phyloP scores from a whole-genome alignment of 2,113 vertebrate species.

The Lonchura striata region DNA sequence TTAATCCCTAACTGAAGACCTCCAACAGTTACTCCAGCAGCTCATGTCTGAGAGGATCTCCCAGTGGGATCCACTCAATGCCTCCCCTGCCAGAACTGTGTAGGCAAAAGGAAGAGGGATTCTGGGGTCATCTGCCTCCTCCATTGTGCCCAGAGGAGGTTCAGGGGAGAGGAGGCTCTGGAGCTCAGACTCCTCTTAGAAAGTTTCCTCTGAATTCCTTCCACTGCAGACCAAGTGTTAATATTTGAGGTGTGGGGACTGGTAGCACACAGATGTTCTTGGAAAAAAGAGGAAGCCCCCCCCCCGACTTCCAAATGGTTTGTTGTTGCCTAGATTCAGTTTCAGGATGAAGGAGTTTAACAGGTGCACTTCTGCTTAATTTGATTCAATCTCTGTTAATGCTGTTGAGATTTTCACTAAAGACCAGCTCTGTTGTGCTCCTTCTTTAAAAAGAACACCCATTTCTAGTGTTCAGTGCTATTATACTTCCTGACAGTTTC shows the following conservation, averaged over 20 bases:
- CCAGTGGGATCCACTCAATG: fast-evolving
- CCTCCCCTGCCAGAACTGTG: neutral
- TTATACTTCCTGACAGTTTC: neutral
- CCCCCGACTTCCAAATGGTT: neutral
- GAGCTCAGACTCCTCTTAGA: neutral
- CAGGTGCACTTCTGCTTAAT: neutral
- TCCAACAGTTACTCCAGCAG: neutral
- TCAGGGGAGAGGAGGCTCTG: fast-evolving
- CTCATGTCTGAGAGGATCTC: fast-evolving
- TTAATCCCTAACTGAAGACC: neutral
- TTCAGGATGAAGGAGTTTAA: neutral
- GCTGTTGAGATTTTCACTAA: neutral
- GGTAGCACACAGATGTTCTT: neutral
- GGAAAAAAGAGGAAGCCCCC: neutral
- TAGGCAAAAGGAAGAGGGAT: neutral
- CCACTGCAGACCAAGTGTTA: neutral
- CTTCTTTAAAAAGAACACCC: neutral
- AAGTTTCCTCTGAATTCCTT: neutral
- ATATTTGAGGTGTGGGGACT: neutral
- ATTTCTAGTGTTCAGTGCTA: neutral
- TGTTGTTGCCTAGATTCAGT: neutral
- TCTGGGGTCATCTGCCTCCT: fast-evolving
- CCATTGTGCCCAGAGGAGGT: fast-evolving
- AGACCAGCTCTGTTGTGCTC: neutral
- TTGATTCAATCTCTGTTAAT: neutral